phyloP scores from a whole-genome alignment of 2,797 vertebrate genomes.

The Malacoctenus gilli region DNA sequence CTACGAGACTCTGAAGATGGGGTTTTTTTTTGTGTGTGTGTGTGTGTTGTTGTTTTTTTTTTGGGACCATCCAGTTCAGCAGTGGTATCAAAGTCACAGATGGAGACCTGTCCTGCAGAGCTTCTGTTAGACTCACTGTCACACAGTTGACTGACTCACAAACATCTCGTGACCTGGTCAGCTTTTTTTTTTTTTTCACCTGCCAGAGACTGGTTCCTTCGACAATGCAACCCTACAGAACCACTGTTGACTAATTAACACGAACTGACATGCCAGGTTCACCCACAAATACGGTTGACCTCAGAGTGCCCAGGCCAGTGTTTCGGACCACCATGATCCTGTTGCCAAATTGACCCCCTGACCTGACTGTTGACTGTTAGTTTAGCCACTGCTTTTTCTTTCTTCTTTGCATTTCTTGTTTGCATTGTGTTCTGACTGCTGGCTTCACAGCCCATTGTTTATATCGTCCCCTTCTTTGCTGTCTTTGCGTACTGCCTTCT shows the following conservation, averaged over 20 bases:
- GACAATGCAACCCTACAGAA: slow-evolving; percentile 20
- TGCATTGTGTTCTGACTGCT: slow-evolving; percentile 29
- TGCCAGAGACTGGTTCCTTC: slow-evolving; percentile 38
- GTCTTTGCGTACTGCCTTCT: no score
- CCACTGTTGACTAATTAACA: slow-evolving; percentile 36
- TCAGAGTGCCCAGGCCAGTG: slow-evolving; percentile 14
- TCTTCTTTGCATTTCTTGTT: slow-evolving; percentile 28
- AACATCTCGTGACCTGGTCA: slow-evolving; percentile 68
- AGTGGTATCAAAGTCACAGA: slow-evolving; percentile 60
- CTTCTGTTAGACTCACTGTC: slow-evolving; percentile 69
- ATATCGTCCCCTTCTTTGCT: no score
- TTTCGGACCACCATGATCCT: slow-evolving; percentile 39
- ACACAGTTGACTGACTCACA: slow-evolving; percentile 74
- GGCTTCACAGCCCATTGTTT: no score
- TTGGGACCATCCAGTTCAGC: slow-evolving; percentile 38
- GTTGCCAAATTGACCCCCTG: slow-evolving; percentile 54
- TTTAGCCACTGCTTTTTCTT: slow-evolving; percentile 38
- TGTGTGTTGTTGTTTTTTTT: no score
- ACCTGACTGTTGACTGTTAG: slow-evolving; percentile 54
- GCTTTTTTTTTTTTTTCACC: slow-evolving; percentile 30
- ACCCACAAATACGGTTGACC: slow-evolving; percentile 33
- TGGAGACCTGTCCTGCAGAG: slow-evolving; percentile 63
- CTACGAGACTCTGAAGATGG: slow-evolving; percentile 35
- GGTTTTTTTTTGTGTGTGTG: no score
- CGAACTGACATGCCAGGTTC: slow-evolving; percentile 41